A percentile compares a stretch with the other conserved stretches of the same genome.
Evolutionary conservation across 1,140 invertebrate species (phyloP).

Genomic region (Drosophila sechellia): DNA sequence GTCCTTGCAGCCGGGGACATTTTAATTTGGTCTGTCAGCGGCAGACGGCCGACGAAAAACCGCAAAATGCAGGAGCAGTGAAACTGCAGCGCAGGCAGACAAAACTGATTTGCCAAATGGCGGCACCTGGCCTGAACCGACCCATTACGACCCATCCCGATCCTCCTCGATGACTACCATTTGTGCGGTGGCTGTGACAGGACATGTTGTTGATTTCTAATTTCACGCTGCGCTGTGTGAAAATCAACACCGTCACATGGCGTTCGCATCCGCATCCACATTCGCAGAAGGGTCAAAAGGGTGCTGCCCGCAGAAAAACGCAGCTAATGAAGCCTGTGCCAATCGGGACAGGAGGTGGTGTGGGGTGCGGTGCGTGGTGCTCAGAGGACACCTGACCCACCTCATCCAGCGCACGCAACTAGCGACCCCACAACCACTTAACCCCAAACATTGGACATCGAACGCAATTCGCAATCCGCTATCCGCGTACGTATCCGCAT

Average conservation of each 20-base stretch:
- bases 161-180: background rate
- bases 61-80: constrained; percentile 47
- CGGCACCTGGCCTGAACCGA: constrained; percentile 58
- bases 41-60: constrained; percentile 62
- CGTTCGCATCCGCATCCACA: background rate
- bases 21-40: constrained; percentile 81
- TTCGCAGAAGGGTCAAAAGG: constrained; percentile 1
- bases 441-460: constrained; percentile 8
- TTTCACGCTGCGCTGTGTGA: constrained; percentile 81
- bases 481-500: constrained; percentile 5
- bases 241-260: constrained; percentile 74
- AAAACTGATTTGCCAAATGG: constrained; percentile 69
- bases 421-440: constrained; percentile 3
- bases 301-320: constrained; percentile 74
- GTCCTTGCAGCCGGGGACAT: constrained; percentile 56
- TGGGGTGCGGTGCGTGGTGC: background rate
- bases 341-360: constrained; percentile 14
- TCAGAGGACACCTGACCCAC: background rate
- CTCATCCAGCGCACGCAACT: no score
- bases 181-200: constrained; percentile 27
- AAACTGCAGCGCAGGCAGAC: constrained; percentile 43
- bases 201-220: constrained; percentile 78
- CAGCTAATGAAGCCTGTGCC: constrained; percentile 68
- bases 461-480: constrained; percentile 6
- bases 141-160: background rate